Base-by-base conservation (phyloP, 2,113 vertebrate genomes). In the Lanius ludovicianus region DNA sequence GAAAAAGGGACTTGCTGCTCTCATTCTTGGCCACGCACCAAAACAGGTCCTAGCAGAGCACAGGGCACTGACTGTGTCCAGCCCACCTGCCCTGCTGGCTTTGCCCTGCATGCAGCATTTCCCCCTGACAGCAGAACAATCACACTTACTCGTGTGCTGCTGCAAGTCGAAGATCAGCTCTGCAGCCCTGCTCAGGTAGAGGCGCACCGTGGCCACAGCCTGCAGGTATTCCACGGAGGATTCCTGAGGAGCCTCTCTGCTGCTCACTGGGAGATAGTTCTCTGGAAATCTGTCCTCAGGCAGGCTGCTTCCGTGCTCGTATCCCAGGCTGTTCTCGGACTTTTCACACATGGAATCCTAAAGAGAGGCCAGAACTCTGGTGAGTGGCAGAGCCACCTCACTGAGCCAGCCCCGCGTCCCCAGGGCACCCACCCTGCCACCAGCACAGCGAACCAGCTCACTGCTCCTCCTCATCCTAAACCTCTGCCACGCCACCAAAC, bases 331-430 rank as follows among this genome's bases (percentile, higher is more conserved):
- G 65, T 96, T 96, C 79, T 98, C 98, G 18, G 89, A 95, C 91
- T 97, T 99, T 76, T 99, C 99, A 62, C 98, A 98, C 87, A 99
- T 98, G 2, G 99, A 99, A 77, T 99, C 99, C 99, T 99, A 47
- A 31, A 81, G 75, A 53, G 14, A 28, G 15, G 15, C 12, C 46
- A 2, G 46, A 57, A 50, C 13, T 13, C 3, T 5, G 31, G 6
- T 50, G 57, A 92, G 90, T 1, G 21, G 37, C 75, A 73, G 33
- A 55, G 78, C 15, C 46, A 24, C 59, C 35, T 13, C 62, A 9
- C 15, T 18, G 60, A n/a, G 46, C 44, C 33, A 67, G 16, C 7
- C 10, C 49, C 33, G 24, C 9, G 35, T 65, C 30, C 44, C 31
- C 83, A 50, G 33, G 44, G n/a, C 28, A 52, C 20, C 30, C 46